Percentiles rank a stretch among this genome's conserved stretches.
These are phyloP conservation scores for Agriotes lineatus DNA, from an alignment of 2,888 invertebrate species.

Conservation along the genomic window DNA sequence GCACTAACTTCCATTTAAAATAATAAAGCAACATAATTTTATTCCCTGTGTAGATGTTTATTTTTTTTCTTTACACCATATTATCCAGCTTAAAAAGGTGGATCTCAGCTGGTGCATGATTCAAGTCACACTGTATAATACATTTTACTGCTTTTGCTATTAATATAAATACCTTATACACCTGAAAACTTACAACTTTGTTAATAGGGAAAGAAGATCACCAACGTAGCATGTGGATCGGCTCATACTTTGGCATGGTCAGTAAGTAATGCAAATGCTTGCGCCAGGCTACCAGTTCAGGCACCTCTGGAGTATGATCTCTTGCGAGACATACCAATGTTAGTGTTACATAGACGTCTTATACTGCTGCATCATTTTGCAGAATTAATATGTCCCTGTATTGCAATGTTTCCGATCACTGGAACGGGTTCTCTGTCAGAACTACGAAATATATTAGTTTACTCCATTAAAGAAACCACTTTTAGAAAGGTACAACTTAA, in stretches of 20 bases:
- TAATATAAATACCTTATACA: no score
- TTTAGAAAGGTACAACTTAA: slow-evolving; percentile 79
- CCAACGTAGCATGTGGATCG: slow-evolving; percentile 94
- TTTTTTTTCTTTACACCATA: no score
- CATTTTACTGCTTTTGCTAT: no score
- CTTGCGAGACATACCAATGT: slow-evolving; percentile 82
- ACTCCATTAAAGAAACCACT: slow-evolving; percentile 90
- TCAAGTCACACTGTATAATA: no score
- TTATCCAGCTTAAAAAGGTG: no score
- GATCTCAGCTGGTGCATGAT: no score
- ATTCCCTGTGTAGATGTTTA: no score
- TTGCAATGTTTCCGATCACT: slow-evolving; percentile 87
- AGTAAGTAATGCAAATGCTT: slow-evolving; percentile 75
- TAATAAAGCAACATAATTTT: no score
- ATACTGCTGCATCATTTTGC: slow-evolving; percentile 94
- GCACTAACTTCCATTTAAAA: no score
- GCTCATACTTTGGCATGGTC: slow-evolving; percentile 96
- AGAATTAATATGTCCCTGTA: slow-evolving; percentile 90
- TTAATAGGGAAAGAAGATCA: slow-evolving; percentile 89
- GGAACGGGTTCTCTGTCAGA: slow-evolving; percentile 79
- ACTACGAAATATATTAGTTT: slow-evolving; percentile 87
- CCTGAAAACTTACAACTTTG: no score
- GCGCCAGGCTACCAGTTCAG: slow-evolving; percentile 77
- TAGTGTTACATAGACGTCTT: slow-evolving; percentile 85
- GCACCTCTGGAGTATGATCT: slow-evolving; percentile 95